Evolutionary conservation across 2,888 invertebrate species (phyloP), one percentile per base, ranked within the genome.

Genomic region (Hirtodrosophila alboralis): DNA sequence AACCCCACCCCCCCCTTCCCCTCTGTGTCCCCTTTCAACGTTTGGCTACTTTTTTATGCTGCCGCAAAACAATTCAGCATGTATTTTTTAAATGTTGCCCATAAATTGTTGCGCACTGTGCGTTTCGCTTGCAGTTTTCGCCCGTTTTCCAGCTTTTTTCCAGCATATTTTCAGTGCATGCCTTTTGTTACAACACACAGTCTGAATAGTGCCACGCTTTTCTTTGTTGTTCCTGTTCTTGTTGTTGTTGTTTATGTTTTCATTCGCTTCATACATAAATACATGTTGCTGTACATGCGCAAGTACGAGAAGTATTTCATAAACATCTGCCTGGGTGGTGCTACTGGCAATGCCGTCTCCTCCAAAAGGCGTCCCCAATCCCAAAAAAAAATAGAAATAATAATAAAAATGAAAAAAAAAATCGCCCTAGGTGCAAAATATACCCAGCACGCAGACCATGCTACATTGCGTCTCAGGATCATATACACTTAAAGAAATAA

Each of bases 21-120:
- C 3, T 18, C 33, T 43, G n/a, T 10, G 12, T n/a, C 4, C n/a
- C 33, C 30, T 7, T 40, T 14, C 23, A 23, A 34, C 59, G 54
- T 63, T 68, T 75, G 65, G 75, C 66, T 83, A 78, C 81, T 83
- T 79, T n/a, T 79, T 79, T 83, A 76, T 79, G 71, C 79, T 74
- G 79, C 79, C 84, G 84, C 79, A 79, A n/a, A 79, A 79, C 79
- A 79, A 79, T 81, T 75, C 79, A 67, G 79, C 61, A 64, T 79
- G 79, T 80, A 72, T 84, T 78, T 81, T 70, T 81, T 86, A 72
- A 86, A 86, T 86, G 86, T 84, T 86, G 75, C 83, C 71, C 87
- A 84, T 84, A 84, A 84, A 84, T 84, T 84, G 78, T 73, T 86
- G 78, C 67, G 68, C 81, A 44, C 87, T 59, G 78, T 86, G 80